Base-by-base conservation (phyloP, 1,140 invertebrate species). In the Euura lappo region DNA sequence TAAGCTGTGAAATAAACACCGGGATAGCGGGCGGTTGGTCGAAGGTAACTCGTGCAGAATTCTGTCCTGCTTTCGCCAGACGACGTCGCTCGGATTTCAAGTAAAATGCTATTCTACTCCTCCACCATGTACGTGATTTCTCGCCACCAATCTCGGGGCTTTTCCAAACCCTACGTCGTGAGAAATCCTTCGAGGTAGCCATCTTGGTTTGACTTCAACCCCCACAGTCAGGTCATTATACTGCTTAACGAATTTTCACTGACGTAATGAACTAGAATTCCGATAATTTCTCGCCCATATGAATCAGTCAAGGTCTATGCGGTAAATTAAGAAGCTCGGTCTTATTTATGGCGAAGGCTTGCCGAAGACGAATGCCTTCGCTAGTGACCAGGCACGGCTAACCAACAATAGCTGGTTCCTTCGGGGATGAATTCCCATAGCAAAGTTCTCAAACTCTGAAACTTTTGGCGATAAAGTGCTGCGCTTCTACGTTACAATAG, bases 41-140 rank as follows among this genome's bases (percentile, higher is more conserved):
- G 13, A 60, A 60, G 51, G 51, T 60, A 60, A 60, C 51, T 60
- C 51, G 51, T 60, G 51, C 51, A 60, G 51, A 60, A 60, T 60
- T 60, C 6, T 60, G 6, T 6, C 51, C 6, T 4, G 51, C 8
- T 60, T 60, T 4, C 51, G 51, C 6, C 6, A n/a, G 51, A 60
- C 51, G 51, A 60, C 6, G 13, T 60, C 6, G 51, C 13, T n/a
- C 51, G 51, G 51, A 60, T 60, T 60, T 11, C 51, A n/a, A 60
- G 51, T 60, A n/a, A 60, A 60, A 60, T n/a, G 13, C 51, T n/a
- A 60, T 60, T 60, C 51, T n/a, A 6, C 10, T 60, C 13, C 51
- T 11, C 51, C 13, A n/a, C 6, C 51, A 3, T 60, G 8, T 6
- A 60, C 51, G 51, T 60, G 3, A 60, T 60, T 11, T 60, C 51